Percentiles rank a stretch among this genome's conserved stretches.
phyloP scores from a whole-genome alignment of 23 tunicate species.

The Styela plicata region DNA sequence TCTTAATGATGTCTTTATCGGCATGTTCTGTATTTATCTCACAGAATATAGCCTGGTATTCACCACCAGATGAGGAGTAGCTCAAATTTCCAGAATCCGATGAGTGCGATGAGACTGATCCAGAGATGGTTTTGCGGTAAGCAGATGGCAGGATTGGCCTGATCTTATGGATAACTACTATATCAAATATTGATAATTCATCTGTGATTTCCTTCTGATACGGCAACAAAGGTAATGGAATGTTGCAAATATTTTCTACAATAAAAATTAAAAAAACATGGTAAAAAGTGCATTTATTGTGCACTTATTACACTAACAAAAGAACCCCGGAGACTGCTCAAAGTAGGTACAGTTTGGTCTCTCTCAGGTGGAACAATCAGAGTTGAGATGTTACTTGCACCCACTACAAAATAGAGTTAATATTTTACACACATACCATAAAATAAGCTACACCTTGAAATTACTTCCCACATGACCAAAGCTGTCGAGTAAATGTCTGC shows the following conservation, averaged over 20 bases:
- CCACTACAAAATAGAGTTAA: too few relatives aligned
- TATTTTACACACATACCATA: constrained; percentile 52
- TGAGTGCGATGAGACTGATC: background rate
- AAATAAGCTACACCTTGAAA: constrained; percentile 39
- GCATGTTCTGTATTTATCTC: background rate
- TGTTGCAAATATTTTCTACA: background rate
- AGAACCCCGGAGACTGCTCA: too few relatives aligned
- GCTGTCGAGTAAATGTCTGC: constrained; percentile 75
- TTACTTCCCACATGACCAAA: constrained; percentile 74
- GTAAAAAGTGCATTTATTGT: too few relatives aligned
- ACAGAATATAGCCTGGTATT: background rate
- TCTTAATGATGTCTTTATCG: background rate
- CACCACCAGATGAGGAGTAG: background rate
- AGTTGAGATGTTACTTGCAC: too few relatives aligned
- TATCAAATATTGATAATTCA: background rate
- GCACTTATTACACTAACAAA: too few relatives aligned
- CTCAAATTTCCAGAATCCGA: background rate
- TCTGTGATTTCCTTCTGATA: background rate
- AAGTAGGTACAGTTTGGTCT: too few relatives aligned
- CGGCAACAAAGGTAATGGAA: background rate
- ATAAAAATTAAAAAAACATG: background rate
- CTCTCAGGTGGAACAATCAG: too few relatives aligned
- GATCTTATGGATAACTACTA: constrained; percentile 14
- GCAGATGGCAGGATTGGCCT: background rate
- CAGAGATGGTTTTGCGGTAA: background rate